Evolutionary conservation across 1,140 invertebrate genomes (phyloP), one percentile per base, ranked within the genome.

Genomic region (Ptiloglossa arizonensis): DNA sequence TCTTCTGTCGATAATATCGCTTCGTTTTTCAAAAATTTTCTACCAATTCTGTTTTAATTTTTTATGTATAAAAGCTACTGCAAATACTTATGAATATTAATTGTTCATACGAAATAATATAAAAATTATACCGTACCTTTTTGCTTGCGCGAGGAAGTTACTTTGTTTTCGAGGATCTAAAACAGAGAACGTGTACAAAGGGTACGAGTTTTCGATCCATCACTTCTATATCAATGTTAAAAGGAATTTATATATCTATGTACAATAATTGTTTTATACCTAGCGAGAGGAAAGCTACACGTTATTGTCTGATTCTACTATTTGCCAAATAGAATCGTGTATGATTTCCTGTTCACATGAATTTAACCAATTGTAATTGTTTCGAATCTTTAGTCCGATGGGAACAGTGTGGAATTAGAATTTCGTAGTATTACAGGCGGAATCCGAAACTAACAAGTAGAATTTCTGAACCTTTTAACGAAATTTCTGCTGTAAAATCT

Each of bases 191-290:
- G 48, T 72, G 71, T 75, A 52, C 48, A 74, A 75, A 66, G 48
- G 48, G n/a, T 71, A 52, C 38, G 29, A 50, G 41, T 75, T 60
- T 56, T 6, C n/a, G 46, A 77, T 72, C 50, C 60, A 32, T 8
- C 24, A 41, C 29, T 57, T 70, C 64, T 80, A 35, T 82, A 70
- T 82, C 48, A 27, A 80, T 59, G 67, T 80, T 54, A 69, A 80
- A 76, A 15, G 54, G 67, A 78, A 68, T 78, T 54, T 48, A 67
- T 80, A 70, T 63, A 73, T 67, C 64, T 84, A 69, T 83, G 27
- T 56, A 74, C 9, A 72, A n/a, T 59, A 68, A 70, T 79, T 79
- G 15, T 82, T 66, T 82, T 79, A 71, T 83, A 79, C 59, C 1
- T 24, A 67, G 29, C 24, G 27, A 46, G 22, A 68, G 27, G 59